Evolutionary conservation across 2,888 invertebrate genomes (phyloP).

Genomic region (Subacronicta megacephala): DNA sequence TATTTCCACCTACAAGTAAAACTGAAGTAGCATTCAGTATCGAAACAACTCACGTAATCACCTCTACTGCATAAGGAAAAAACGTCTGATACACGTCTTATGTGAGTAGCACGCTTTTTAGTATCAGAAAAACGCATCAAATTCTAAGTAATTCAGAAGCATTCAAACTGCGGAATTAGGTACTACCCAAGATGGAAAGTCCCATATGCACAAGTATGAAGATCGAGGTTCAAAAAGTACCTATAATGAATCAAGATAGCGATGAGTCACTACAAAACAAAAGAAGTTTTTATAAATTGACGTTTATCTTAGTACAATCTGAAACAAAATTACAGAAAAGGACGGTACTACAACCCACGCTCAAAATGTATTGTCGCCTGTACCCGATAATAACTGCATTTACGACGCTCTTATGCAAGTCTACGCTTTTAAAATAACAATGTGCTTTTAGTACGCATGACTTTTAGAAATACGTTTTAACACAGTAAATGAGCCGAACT

Average conservation of each 20-base stretch:
- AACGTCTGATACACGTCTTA: slow-evolving; percentile 20
- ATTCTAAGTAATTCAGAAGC: slow-evolving; percentile 11
- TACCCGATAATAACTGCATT: slow-evolving; percentile 45
- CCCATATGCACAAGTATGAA: neutral
- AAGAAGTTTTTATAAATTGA: slow-evolving; percentile 39
- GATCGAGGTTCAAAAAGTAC: slow-evolving; percentile 10
- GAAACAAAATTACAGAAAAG: slow-evolving; percentile 35
- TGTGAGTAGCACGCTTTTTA: slow-evolving; percentile 12
- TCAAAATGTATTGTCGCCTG: slow-evolving; percentile 19
- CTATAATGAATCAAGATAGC: slow-evolving; percentile 23
- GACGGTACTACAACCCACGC: slow-evolving; percentile 34
- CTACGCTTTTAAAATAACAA: slow-evolving; percentile 45
- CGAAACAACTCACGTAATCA: slow-evolving; percentile 18
- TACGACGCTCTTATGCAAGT: slow-evolving; percentile 40
- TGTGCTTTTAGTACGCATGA: slow-evolving; percentile 29
- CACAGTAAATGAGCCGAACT: slow-evolving; percentile 8
- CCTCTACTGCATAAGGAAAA: slow-evolving; percentile 18
- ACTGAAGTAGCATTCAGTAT: slow-evolving; percentile 11
- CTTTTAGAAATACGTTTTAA: slow-evolving; percentile 28
- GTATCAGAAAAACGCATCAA: slow-evolving; percentile 18
- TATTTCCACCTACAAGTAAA: slow-evolving; percentile 27
- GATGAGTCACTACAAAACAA: slow-evolving; percentile 26
- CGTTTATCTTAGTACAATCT: slow-evolving; percentile 36
- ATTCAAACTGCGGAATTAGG: slow-evolving; percentile 4
- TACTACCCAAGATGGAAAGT: slow-evolving; percentile 14